Evolutionary conservation across 2,797 vertebrate species (phyloP), one percentile per base, ranked within the genome.

Genomic region (Poliocrania exsul): DNA sequence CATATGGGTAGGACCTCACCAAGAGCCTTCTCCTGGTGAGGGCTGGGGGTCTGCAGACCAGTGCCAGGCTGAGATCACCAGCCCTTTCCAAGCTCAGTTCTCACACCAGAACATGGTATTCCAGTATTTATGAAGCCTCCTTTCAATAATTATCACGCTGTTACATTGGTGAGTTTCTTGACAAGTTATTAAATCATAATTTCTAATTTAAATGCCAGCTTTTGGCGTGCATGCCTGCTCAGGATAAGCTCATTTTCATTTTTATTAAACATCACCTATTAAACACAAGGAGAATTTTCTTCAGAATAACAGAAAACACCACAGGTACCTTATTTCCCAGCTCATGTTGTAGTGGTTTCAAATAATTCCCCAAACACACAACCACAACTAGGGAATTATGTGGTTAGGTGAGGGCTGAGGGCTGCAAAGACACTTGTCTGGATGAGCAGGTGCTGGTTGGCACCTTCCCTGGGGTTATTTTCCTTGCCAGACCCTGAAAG

Each of bases 101-200:
- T 75, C 42, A 5, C 11, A 66, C 46, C 20, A 29, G 65, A 88
- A 69, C 82, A 18, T 0, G 3, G 40, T 13, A 47, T 86, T n/a
- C 62, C 66, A n/a, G 44, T 28, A 57, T 95, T 95, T 86, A 51
- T 77, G 92, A 42, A 80, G 78, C 88, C 74, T 95, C 90, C 91
- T 92, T 87, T 64, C 95, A 90, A 90, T 94, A 95, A 95, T 96
- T 93, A 95, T 93, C 95, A 95, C 54, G 51, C 92, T 56, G 96
- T 65, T 93, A 90, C 88, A 87, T 96, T 89, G 96, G 84, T 81
- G 94, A 92, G 72, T 95, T 95, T 58, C 93, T 42, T 95, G 96
- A 96, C 93, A 96, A 97, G 95, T 96, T 96, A 97, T 96, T 97
- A 95, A 96, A 96, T 95, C 96, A 95, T 96, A 96, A 97, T 97